Conservation (phyloP, 2,888 invertebrate genomes). For the Luperina nickerlii region DNA sequence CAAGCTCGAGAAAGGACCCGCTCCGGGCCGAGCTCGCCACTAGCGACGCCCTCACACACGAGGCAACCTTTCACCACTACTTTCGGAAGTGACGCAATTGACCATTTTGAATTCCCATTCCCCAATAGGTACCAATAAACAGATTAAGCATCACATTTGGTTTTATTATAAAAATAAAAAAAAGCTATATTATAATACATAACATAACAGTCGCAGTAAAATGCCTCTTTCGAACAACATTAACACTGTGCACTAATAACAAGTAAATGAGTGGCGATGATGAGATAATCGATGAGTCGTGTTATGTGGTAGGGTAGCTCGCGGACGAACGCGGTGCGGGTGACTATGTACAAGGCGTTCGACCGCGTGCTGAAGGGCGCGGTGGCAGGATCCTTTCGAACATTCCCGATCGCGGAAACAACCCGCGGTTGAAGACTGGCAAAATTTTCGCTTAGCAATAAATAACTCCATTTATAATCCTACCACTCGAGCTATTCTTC, state of each 20-base stretch:
- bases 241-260: conserved; percentile 90
- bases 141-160: conserved; percentile 82
- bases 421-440: conserved; percentile 56
- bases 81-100: conserved; percentile 84
- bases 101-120: conserved; percentile 68
- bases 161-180: conserved; percentile 86
- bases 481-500: conserved; percentile 74
- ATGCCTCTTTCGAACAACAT: conserved; percentile 84
- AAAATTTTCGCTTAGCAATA: conserved; percentile 76
- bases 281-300: conserved; percentile 75
- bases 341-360: conserved; percentile 85
- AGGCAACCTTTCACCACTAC: conserved; percentile 87
- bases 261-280: conserved; percentile 85
- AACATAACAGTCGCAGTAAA: conserved; percentile 88
- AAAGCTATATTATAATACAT: conserved; percentile 88
- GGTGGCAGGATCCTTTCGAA: conserved; percentile 67
- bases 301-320: conserved; percentile 69
- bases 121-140: conserved; percentile 78
- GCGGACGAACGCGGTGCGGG: conserved; percentile 77
- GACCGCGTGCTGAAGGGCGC: conserved; percentile 70
- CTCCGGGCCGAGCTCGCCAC: conserved; percentile 64
- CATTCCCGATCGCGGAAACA: conserved; percentile 32
- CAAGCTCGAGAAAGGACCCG: conserved; percentile 80
- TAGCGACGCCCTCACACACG: conserved; percentile 74
- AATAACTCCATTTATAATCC: conserved; percentile 77